Evolutionary conservation across 1,140 invertebrate species (phyloP).

Genomic region (Doryteuthis pealeii): DNA sequence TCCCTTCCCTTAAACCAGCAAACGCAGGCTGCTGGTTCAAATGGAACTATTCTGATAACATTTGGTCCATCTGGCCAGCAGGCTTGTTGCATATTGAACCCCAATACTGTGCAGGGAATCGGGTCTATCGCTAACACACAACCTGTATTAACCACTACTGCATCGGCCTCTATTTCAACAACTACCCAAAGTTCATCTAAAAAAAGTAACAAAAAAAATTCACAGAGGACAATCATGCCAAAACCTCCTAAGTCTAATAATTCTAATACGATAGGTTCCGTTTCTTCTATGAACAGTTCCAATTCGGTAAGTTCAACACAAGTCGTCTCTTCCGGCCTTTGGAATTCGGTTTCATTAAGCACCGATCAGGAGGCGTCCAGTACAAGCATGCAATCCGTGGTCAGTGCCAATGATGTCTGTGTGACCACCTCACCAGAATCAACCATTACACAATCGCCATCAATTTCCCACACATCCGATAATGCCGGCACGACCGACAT

Average conservation of each 20-base stretch:
- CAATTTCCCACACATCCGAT: constrained; percentile 12
- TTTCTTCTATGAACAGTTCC: not conserved
- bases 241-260: constrained; percentile 3
- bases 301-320: constrained; percentile 1
- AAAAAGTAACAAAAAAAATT: constrained; percentile 6
- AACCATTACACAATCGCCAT: constrained; percentile 5
- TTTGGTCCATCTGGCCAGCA: constrained; percentile 41
- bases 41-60: constrained; percentile 37
- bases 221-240: constrained; percentile 3
- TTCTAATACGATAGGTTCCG: not conserved
- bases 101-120: constrained; percentile 46
- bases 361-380: constrained; percentile 5
- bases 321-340: not conserved
- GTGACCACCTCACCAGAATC: constrained; percentile 1
- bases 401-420: not conserved
- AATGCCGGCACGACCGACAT: constrained; percentile 47
- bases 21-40: constrained; percentile 14
- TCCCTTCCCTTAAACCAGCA: constrained; percentile 6
- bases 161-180: not conserved
- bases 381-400: constrained; percentile 2
- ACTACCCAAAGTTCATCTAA: not conserved
- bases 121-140: constrained; percentile 27
- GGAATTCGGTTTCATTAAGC: not conserved
- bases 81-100: constrained; percentile 45
- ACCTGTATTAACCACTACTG: not conserved